Percentiles rank a stretch among this genome's conserved stretches.
Conservation (phyloP, 30 jellyfish, hydroid and myxozoan species). For the Turritopsis rubra region DNA sequence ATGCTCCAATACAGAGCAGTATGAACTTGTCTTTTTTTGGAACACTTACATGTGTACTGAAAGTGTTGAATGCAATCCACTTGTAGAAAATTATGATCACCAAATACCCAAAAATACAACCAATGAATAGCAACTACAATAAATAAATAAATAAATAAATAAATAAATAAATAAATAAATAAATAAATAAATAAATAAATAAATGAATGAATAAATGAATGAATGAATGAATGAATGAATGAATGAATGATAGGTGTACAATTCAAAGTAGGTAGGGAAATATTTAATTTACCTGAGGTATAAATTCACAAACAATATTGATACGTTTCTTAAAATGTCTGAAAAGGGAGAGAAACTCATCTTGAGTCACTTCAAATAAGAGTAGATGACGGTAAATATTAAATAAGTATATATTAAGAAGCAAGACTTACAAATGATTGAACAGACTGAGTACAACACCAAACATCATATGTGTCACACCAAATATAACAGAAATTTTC, state of each 20-base stretch:
- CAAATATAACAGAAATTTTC: conserved; percentile 91
- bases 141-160: not conserved
- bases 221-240: not conserved
- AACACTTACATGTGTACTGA: conserved; percentile 41
- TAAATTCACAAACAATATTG: conserved; percentile 75
- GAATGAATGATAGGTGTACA: no score
- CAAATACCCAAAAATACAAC: conserved; percentile 94
- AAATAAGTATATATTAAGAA: no score
- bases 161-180: no score
- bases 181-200: no score
- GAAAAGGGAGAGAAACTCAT: not conserved
- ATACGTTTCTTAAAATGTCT: conserved; percentile 79
- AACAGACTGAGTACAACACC: conserved; percentile 87
- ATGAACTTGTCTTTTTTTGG: not conserved
- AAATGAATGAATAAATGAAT: no score
- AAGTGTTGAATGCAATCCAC: conserved; percentile 77
- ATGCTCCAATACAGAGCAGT: no score
- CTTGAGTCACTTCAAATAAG: no score
- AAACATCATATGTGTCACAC: conserved; percentile 95
- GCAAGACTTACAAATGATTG: conserved; percentile 69
- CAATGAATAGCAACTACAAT: conserved; percentile 80
- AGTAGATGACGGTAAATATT: no score
- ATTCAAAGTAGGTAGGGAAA: no score
- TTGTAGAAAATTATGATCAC: conserved; percentile 88
- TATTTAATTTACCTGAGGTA: conserved; percentile 78